These are phyloP conservation scores for Conus betulinus DNA, from an alignment of 1,140 invertebrate species.

Conservation along the genomic window DNA sequence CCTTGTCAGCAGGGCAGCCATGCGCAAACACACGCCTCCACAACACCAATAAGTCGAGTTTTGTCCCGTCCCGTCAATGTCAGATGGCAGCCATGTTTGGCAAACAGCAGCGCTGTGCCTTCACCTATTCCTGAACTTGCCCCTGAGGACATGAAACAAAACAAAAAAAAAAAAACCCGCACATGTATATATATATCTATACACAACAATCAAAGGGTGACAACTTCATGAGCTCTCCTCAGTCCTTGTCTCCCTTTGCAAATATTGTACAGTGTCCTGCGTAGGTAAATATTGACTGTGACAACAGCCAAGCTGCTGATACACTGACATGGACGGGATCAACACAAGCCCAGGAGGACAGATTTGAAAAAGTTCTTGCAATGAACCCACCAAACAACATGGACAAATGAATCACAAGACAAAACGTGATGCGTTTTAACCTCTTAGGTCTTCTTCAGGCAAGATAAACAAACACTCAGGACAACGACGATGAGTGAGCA, in stretches of 20 bases:
- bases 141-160: constrained; percentile 34
- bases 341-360: too few relatives aligned
- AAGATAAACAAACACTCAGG: too few relatives aligned
- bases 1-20: constrained; percentile 38
- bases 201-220: background rate
- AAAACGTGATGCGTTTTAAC: too few relatives aligned
- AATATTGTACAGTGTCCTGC: background rate
- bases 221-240: too few relatives aligned
- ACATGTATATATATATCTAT: background rate
- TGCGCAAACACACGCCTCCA: constrained; percentile 25
- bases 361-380: too few relatives aligned
- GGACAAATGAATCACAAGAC: too few relatives aligned
- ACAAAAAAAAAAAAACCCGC: too few relatives aligned
- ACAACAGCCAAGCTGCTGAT: too few relatives aligned
- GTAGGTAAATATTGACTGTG: background rate
- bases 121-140: constrained; percentile 54
- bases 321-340: too few relatives aligned
- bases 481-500: too few relatives aligned
- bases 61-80: constrained; percentile 51
- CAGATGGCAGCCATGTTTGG: constrained; percentile 46
- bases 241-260: background rate
- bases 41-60: constrained; percentile 38
- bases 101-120: constrained; percentile 54
- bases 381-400: too few relatives aligned
- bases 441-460: too few relatives aligned